A percentile compares a stretch with the other conserved stretches of the same genome.
phyloP scores from a whole-genome alignment of 2,113 vertebrate genomes.

The Alosa alosa region DNA sequence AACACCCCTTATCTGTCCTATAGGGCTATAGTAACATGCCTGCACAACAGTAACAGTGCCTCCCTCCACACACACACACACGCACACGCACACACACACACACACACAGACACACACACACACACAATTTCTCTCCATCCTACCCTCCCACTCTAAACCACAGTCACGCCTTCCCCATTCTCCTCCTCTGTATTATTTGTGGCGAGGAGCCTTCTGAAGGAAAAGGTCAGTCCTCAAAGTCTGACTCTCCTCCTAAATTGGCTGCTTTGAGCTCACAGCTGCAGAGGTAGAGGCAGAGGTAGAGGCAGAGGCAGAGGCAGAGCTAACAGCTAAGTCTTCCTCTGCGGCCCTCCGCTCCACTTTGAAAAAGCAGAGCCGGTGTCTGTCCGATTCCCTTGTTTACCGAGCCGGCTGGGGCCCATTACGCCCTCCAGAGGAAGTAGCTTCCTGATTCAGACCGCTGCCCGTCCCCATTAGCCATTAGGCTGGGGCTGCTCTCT shows the following conservation, averaged over 20 bases:
- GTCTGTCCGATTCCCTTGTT: conserved; percentile 37
- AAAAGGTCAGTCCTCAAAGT: conserved; percentile 69
- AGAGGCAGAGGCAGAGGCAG: neutral
- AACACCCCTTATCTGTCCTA: neutral
- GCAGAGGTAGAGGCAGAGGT: conserved; percentile 28
- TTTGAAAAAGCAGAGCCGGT: conserved; percentile 24
- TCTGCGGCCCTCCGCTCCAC: conserved; percentile 7
- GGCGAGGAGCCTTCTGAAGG: conserved; percentile 65
- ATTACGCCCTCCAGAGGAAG: neutral
- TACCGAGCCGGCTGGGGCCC: conserved; percentile 19
- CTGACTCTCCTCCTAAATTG: conserved; percentile 72
- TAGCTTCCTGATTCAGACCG: neutral
- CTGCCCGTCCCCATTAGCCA: conserved; percentile 53
- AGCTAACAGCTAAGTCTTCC: conserved; percentile 43
- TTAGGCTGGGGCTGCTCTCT: conserved; percentile 35
- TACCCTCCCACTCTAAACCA: neutral
- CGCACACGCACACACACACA: neutral
- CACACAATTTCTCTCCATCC: neutral
- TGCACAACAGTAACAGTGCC: neutral
- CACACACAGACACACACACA: neutral
- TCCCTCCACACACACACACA: neutral
- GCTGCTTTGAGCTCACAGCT: conserved; percentile 62
- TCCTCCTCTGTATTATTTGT: conserved; percentile 59
- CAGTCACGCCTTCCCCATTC: conserved; percentile 42
- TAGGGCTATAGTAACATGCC: neutral